These are phyloP conservation scores for Glaucopsyche alexis DNA, from an alignment of 2,888 invertebrate genomes.

Conservation along the genomic window DNA sequence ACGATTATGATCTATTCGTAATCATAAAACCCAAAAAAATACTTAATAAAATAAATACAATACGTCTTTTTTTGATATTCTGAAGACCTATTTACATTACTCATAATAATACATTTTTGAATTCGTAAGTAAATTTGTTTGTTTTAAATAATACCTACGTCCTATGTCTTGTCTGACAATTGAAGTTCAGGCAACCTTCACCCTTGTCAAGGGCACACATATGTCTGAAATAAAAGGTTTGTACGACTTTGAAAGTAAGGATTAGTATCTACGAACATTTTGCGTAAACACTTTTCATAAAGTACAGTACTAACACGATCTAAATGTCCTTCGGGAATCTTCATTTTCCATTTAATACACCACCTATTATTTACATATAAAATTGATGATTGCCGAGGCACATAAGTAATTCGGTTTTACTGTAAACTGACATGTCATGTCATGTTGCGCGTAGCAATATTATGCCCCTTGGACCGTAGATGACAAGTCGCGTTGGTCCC, in stretches of 20 bases:
- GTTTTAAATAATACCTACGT: not conserved
- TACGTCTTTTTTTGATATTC: not conserved
- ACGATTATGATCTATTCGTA: not conserved
- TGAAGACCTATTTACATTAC: not conserved
- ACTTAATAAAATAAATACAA: not conserved
- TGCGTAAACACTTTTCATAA: not conserved
- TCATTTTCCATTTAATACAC: too few species aligned
- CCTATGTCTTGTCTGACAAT: not conserved
- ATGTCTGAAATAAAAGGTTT: not conserved
- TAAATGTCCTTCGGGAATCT: too few species aligned
- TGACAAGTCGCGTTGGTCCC: too few species aligned
- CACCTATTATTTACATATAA: too few species aligned
- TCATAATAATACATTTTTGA: not conserved
- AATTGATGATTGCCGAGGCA: too few species aligned
- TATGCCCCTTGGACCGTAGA: too few species aligned
- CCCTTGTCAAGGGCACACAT: constrained; percentile 1
- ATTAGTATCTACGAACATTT: not conserved
- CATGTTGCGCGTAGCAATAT: too few species aligned
- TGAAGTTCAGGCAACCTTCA: not conserved
- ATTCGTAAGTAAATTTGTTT: not conserved
- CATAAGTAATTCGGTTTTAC: too few species aligned
- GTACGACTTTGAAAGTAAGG: not conserved
- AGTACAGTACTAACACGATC: too few species aligned
- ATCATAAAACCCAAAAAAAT: not conserved
- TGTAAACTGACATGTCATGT: too few species aligned